Conservation (phyloP, 2,113 vertebrate species). For the Athene noctua region DNA sequence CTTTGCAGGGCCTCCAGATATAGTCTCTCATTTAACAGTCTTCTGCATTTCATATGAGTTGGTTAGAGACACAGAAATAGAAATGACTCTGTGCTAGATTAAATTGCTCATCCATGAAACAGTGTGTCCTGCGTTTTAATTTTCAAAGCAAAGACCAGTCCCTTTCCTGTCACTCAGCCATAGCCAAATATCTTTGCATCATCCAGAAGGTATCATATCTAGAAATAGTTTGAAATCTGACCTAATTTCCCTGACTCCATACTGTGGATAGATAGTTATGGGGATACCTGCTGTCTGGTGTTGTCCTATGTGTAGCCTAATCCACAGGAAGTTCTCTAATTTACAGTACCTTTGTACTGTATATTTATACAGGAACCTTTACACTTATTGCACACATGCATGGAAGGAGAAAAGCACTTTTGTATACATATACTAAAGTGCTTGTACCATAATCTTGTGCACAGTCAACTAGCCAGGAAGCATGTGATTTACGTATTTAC, state of each 20-base stretch:
- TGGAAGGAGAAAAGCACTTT: background rate
- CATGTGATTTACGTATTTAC: rapidly evolving
- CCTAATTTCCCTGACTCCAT: background rate
- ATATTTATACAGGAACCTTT: background rate
- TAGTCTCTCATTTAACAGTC: background rate
- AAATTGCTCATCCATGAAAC: background rate
- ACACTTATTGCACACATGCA: rapidly evolving
- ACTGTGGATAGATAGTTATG: background rate
- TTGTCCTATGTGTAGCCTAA: background rate
- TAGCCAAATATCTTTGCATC: background rate
- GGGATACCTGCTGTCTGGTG: background rate
- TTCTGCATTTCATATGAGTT: background rate
- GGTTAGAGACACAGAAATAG: background rate
- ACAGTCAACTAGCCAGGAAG: rapidly evolving
- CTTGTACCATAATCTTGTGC: background rate
- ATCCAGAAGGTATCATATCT: background rate
- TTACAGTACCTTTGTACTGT: background rate
- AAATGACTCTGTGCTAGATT: background rate
- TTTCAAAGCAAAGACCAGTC: background rate
- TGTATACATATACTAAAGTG: background rate
- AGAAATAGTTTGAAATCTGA: background rate
- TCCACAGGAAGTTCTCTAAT: rapidly evolving
- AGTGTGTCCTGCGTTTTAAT: background rate
- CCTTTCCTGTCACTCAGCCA: background rate
- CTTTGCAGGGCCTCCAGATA: background rate